Evolutionary conservation across 2,888 invertebrate species (phyloP).

Genomic region (Anorthoa munda): DNA sequence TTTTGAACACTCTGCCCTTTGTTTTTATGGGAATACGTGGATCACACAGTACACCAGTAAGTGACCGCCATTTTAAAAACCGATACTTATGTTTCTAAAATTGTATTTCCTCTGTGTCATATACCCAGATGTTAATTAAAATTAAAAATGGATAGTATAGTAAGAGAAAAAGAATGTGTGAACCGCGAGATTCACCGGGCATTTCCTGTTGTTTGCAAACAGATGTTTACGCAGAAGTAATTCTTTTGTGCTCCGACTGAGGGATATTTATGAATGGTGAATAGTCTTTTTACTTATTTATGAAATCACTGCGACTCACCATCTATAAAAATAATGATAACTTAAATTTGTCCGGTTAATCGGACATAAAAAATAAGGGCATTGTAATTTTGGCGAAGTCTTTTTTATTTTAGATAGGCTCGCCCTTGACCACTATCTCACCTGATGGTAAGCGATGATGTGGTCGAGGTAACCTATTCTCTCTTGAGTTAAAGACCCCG

Average conservation of each 20-base stretch:
- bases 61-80: no score
- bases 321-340: neutral
- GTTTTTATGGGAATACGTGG: no score
- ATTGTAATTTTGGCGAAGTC: neutral
- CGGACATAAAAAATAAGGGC: neutral
- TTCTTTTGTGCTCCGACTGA: conserved; percentile 63
- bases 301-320: neutral
- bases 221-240: conserved; percentile 62
- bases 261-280: conserved; percentile 27
- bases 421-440: no score
- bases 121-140: conserved; percentile 27
- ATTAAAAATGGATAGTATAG: conserved; percentile 38
- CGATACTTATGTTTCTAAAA: conserved; percentile 24
- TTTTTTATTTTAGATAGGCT: no score
- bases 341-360: neutral
- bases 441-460: no score
- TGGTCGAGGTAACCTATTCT: no score
- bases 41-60: no score
- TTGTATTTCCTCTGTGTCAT: conserved; percentile 48
- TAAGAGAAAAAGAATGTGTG: conserved; percentile 62
- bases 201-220: conserved; percentile 69
- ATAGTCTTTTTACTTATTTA: conserved; percentile 1
- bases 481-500: no score
- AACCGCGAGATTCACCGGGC: conserved; percentile 49
- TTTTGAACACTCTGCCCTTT: no score